Evolutionary conservation across 1,140 invertebrate species (phyloP), one percentile per base, ranked within the genome.

Genomic region (Venustaconcha ellipsiformis): DNA sequence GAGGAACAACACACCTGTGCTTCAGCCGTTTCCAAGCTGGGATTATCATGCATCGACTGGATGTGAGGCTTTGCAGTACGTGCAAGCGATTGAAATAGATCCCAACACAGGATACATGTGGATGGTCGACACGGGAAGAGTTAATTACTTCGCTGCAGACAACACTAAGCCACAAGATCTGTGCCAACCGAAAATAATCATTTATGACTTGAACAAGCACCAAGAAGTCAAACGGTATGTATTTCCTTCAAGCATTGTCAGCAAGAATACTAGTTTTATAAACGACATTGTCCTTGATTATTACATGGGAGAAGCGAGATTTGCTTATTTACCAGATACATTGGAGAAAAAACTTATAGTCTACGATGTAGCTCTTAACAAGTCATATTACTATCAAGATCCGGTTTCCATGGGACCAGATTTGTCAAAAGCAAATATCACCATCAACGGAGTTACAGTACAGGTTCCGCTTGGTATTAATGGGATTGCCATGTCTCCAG

Each of bases 251-350:
- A 65, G 63, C 13, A 74, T 81, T n/a, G 73, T 78, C 6, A 71
- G 70, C 14, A 70, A 30, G 48, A 73, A 70, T 18, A 67, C 65
- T 0, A 80, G 72, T 68, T 86, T 82, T 70, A 72, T 86, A 8
- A 79, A 81, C 56, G 85, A 86, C 73, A 74, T 86, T n/a, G 84
- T 86, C 11, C 65, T 85, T n/a, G 79, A 80, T 57, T 81, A 79
- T 72, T 67, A 78, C 30, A 66, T 77, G 55, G 67, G 73, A 2
- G 65, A 60, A 20, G 77, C 78, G 0, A 57, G 76, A 20, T 85
- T 78, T 70, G 83, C 82, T 2, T 86, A 83, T 72, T 80, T 86
- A 30, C 80, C 80, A 14, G 81, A 86, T 70, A 80, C 78, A 1
- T 58, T 71, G 0, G 81, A 77, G 20, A 71, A 67, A 26, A 80